Percentiles rank a stretch among this genome's conserved stretches.
Evolutionary conservation across 23 tunicate genomes (phyloP).

Genomic region (Corella eumyota): DNA sequence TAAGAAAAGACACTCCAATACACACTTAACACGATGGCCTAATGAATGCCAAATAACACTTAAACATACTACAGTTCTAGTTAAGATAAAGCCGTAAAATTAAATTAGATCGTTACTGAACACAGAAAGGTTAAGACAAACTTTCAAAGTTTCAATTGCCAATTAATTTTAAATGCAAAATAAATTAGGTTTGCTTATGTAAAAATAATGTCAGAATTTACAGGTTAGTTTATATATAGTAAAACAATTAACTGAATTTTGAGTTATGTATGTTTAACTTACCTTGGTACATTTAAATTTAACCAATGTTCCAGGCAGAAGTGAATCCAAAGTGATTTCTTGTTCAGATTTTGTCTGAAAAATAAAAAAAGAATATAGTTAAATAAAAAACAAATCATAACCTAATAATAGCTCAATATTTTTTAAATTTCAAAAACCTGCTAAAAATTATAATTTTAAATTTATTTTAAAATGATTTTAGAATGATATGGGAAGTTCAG

Average conservation of each 20-base stretch:
- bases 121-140: too few relatives aligned
- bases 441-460: neutral
- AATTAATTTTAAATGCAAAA: neutral
- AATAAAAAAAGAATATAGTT: neutral
- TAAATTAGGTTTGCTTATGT: neutral
- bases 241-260: too few relatives aligned
- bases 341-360: conserved; percentile 16
- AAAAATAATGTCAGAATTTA: neutral
- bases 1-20: too few relatives aligned
- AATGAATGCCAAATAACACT: too few relatives aligned
- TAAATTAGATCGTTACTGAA: too few relatives aligned
- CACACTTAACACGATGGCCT: too few relatives aligned
- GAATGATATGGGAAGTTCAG: conserved; percentile 16
- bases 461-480: neutral
- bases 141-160: neutral
- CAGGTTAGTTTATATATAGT: too few relatives aligned
- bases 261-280: too few relatives aligned
- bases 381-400: too few relatives aligned
- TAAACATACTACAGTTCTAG: too few relatives aligned
- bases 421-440: neutral
- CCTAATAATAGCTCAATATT: too few relatives aligned
- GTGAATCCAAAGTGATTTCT: conserved; percentile 35
- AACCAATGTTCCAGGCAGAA: conserved; percentile 39
- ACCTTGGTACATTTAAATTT: conserved; percentile 18
- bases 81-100: too few relatives aligned